Evolutionary conservation across 2,797 vertebrate species (phyloP), one percentile per base, ranked within the genome.

Genomic region (Varecia variegata): DNA sequence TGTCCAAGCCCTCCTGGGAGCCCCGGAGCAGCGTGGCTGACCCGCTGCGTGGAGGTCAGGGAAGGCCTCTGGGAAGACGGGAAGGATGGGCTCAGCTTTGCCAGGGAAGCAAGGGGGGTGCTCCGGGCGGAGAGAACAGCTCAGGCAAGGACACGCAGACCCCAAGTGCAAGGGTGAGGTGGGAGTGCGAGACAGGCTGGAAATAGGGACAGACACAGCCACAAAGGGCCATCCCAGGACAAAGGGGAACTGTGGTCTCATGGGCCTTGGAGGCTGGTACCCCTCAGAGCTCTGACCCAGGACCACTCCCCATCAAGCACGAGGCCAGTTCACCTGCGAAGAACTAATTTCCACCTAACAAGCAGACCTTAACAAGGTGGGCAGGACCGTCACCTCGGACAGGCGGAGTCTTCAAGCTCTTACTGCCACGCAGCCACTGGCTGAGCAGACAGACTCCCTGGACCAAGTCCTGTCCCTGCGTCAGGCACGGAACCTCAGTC

Each of bases 401-500:
- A 0, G 50, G 30, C 4, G 20, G 23, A 60, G 7, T 14, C 81
- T 79, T n/a, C 77, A 23, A 23, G 45, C 18, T 43, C 71, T 32
- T 15, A 71, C 45, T 43, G 18, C 68, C 71, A 56, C 65, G 40
- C 62, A 10, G 60, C 25, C 60, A 3, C 68, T 23, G 54, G 50
- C 83, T 73, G 71, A 8, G 35, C 70, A 45, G 23, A 32, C 13
- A 18, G 70, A 47, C 47, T 12, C 5, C 0, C 38, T 30, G 70
- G 54, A 62, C 23, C 11, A 25, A 38, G 58, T 40, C 82, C n/a
- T 2, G 0, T 0, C 68, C 58, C n/a, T 17, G 35, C 11, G 7
- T 6, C 35, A 21, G 54, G 40, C 40, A 3, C 1, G 1, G 32
- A 47, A 10, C 25, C n/a, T 52, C 50, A 1, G 4, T 13, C n/a